Evolutionary conservation across 2,113 vertebrate species (phyloP), one percentile per base, ranked within the genome.

Genomic region (Egretta garzetta): DNA sequence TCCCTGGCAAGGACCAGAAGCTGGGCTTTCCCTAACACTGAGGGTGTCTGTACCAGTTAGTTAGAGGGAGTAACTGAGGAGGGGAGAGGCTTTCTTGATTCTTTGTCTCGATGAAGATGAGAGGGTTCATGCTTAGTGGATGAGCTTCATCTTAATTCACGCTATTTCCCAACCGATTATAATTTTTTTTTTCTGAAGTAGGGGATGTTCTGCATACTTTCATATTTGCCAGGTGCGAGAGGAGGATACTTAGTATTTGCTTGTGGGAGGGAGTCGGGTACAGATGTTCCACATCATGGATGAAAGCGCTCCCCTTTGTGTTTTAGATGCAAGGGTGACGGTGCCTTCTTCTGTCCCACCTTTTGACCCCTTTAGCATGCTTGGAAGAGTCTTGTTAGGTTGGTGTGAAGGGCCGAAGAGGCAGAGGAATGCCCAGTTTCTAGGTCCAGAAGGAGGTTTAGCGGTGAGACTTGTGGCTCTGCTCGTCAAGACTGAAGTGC

Each of bases 181-280:
- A 50, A 1, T 14, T 41, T 0, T 6, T 39, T 24, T 86, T 47
- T 52, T 39, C 43, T 50, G 39, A 52, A 67, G 16, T 18, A 35
- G 8, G 8, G 9, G 27, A 6, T 35, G 6, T 63, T 79, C 20
- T 22, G 12, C 6, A 0, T 41, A 5, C 14, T 53, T 50, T 23
- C 6, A 0, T 26, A 3, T 7, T 41, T 19, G 39, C 19, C 47
- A 55, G 28, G 19, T 47, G 79, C 21, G 21, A 64, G 64, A 35
- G 41, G 41, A 41, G 41, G 41, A 15, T 43, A 43, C 41, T 14
- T 43, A 43, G 14, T 43, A 43, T 43, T 43, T 43, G 52, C 52
- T 86, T 0, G 0, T 2, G 3, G 45, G 21, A 56, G n/a, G 37
- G 43, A 24, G 10, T 6, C 5, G 3, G n/a, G 37, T 72, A 10